A percentile compares a stretch with the other conserved stretches of the same genome.
These are phyloP conservation scores for Aphidius ervi DNA, from an alignment of 1,140 invertebrate genomes.

Conservation along the genomic window DNA sequence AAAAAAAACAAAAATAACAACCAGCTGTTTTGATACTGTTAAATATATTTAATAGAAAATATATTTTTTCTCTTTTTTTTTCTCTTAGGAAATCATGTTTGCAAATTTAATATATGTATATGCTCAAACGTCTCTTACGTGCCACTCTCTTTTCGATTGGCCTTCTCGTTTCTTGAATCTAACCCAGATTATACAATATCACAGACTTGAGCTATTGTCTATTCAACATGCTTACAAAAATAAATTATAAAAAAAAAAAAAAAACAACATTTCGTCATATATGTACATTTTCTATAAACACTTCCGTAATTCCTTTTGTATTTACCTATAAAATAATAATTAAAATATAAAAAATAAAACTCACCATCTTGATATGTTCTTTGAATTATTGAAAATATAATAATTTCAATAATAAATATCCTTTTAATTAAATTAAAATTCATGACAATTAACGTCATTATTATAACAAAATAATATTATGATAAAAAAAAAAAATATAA, in stretches of 20 bases:
- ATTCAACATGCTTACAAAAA: background rate
- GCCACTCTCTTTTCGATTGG: conserved; percentile 39
- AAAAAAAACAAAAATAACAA: too few relatives aligned
- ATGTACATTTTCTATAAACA: background rate
- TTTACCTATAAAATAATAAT: background rate
- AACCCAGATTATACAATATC: conserved; percentile 24
- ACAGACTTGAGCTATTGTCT: conserved; percentile 7
- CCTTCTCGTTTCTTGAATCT: conserved; percentile 27
- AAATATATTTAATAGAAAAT: too few relatives aligned
- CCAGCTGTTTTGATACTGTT: too few relatives aligned
- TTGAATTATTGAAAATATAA: background rate
- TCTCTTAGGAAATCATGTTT: conserved; percentile 24
- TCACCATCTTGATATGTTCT: conserved; percentile 14
- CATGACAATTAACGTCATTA: too few relatives aligned
- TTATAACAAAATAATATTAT: conserved; percentile 6
- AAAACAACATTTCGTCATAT: conserved; percentile 6
- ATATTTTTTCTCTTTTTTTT: background rate
- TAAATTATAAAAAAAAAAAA: conserved; percentile 10
- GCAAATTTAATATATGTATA: conserved; percentile 25
- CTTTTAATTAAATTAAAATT: too few relatives aligned
- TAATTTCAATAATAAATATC: conserved; percentile 1
- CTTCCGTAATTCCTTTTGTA: background rate
- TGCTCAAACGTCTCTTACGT: conserved; percentile 14
- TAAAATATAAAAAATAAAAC: background rate
- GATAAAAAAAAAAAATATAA: conserved; percentile 9